These are phyloP conservation scores for Macaca fascicularis DNA, from an alignment of 2,113 vertebrate genomes.

Conservation along the genomic window DNA sequence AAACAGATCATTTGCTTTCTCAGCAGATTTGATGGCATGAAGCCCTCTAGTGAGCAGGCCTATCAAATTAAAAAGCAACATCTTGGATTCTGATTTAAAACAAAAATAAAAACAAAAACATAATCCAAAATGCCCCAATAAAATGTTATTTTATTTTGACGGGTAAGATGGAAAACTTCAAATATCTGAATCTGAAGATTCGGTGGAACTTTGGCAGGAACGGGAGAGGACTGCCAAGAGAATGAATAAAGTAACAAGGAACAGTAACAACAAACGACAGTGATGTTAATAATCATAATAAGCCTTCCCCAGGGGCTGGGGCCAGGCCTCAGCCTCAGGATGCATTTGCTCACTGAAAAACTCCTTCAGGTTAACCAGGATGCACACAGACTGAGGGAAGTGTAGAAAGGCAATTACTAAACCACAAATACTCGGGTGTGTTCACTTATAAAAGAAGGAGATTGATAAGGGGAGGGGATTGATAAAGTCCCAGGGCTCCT, in stretches of 20 bases:
- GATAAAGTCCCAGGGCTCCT: rapidly evolving
- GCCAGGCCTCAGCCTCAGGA: not conserved
- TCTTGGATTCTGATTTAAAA: not conserved
- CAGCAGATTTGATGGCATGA: not conserved
- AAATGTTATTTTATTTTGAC: not conserved
- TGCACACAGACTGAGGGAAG: rapidly evolving
- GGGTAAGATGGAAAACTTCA: not conserved
- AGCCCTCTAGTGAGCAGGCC: conserved; percentile 11
- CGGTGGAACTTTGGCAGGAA: not conserved
- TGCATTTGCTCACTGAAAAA: rapidly evolving
- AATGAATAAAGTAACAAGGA: no score
- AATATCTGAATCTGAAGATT: not conserved
- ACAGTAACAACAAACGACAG: not conserved
- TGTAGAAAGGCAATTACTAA: rapidly evolving
- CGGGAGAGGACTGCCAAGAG: rapidly evolving
- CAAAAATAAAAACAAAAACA: not conserved
- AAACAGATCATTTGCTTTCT: not conserved
- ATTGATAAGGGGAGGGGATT: rapidly evolving
- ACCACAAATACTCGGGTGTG: rapidly evolving
- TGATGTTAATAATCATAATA: rapidly evolving
- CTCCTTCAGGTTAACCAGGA: rapidly evolving
- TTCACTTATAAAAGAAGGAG: rapidly evolving
- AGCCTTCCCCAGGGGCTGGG: rapidly evolving
- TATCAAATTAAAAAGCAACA: no score
- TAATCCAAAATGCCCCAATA: not conserved